These are phyloP conservation scores for Venustaconcha ellipsiformis DNA, from an alignment of 1,140 invertebrate genomes.

Conservation along the genomic window DNA sequence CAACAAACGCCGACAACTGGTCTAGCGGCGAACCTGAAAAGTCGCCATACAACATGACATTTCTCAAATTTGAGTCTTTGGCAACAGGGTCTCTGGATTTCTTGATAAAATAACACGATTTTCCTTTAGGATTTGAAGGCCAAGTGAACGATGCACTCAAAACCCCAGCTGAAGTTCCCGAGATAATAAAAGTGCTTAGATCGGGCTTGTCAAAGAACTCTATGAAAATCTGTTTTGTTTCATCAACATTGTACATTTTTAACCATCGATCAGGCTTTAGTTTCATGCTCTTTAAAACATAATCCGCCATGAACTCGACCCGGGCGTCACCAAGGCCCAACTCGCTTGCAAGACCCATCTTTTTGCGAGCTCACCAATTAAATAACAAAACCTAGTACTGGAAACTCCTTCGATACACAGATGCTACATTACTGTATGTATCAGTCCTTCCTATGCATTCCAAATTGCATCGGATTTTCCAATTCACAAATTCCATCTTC, in stretches of 20 bases:
- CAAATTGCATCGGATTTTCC: no score
- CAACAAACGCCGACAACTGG: slow-evolving; percentile 88
- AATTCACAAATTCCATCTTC: no score
- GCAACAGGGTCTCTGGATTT: slow-evolving; percentile 76
- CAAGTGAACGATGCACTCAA: slow-evolving; percentile 69
- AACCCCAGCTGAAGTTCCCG: slow-evolving; percentile 49
- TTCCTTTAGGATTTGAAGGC: slow-evolving; percentile 78
- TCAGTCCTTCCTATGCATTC: no score
- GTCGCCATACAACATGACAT: slow-evolving; percentile 87
- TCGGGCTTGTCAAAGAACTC: slow-evolving; percentile 86
- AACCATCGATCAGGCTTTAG: slow-evolving; percentile 94
- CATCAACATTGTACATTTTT: slow-evolving; percentile 83
- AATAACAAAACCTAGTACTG: no score
- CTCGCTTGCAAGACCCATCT: slow-evolving; percentile 44
- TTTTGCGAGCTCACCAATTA: no score
- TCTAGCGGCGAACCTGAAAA: slow-evolving; percentile 89
- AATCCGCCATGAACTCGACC: slow-evolving; percentile 85
- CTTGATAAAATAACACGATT: slow-evolving; percentile 92
- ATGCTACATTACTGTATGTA: no score
- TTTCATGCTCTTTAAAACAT: slow-evolving; percentile 88
- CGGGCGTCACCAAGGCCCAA: slow-evolving; percentile 75
- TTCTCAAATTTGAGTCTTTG: slow-evolving; percentile 77
- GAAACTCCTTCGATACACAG: no score
- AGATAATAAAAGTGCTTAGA: slow-evolving; percentile 49
- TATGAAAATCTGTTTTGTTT: slow-evolving; percentile 81